Conservation (phyloP, 2,113 vertebrate species). For the Camelus bactrianus region DNA sequence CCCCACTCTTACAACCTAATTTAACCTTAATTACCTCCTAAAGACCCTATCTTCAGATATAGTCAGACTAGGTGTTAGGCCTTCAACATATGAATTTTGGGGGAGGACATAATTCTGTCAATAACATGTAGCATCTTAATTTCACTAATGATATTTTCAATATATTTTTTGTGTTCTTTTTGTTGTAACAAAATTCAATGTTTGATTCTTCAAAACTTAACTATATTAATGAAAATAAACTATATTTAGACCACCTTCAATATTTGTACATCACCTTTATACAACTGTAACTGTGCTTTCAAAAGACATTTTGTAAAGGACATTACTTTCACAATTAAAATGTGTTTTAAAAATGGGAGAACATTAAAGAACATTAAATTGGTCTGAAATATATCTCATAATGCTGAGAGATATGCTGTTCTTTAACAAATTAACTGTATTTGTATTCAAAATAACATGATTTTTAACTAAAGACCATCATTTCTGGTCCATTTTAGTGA, state of each 20-base stretch:
- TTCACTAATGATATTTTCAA: too few relatives aligned
- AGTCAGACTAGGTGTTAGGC: too few relatives aligned
- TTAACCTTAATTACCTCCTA: too few relatives aligned
- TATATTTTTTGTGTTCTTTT: neutral
- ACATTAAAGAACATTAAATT: constrained; percentile 68
- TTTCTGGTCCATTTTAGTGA: constrained; percentile 74
- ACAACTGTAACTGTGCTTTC: constrained; percentile 76
- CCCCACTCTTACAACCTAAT: too few relatives aligned
- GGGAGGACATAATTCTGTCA: too few relatives aligned
- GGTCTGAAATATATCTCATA: constrained; percentile 71
- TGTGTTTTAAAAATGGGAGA: constrained; percentile 66
- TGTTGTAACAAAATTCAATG: constrained; percentile 73
- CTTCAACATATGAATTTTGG: too few relatives aligned
- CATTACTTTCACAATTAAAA: constrained; percentile 75
- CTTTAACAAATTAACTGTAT: constrained; percentile 70
- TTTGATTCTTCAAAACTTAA: constrained; percentile 80
- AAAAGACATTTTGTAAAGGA: constrained; percentile 73
- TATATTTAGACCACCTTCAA: constrained; percentile 77
- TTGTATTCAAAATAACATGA: constrained; percentile 58
- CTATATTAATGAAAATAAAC: constrained; percentile 82
- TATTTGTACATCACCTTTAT: constrained; percentile 81
- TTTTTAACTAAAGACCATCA: constrained; percentile 65
- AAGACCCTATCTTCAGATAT: too few relatives aligned
- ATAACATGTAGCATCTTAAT: too few relatives aligned
- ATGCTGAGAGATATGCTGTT: constrained; percentile 64